Base-by-base conservation (phyloP, 2,113 vertebrate genomes). In the Pituophis catenifer region DNA sequence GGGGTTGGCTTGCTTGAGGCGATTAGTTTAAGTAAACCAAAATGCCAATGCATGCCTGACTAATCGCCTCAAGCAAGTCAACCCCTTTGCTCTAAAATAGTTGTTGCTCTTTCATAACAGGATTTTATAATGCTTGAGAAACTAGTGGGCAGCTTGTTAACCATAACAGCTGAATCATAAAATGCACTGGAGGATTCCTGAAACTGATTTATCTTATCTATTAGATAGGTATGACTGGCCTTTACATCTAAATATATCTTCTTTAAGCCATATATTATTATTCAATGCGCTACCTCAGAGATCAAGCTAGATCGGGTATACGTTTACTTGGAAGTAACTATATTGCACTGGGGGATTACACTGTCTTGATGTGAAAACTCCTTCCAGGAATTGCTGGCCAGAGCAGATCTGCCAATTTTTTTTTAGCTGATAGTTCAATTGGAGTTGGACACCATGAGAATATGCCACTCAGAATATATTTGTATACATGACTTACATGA, bases 11-110 rank as follows among this genome's bases (percentile, higher is more conserved):
- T 48, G 44, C 44, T 48, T 48, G 44, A 48, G 44, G 44, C 44
- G 44, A 48, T 48, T 48, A 48, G 44, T 48, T 48, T 48, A 48
- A 0, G 3, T 93, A 95, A 93, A 97, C 54, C 89, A 95, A 97
- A 97, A 96, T 95, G 75, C 24, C 8, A 55, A 86, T 15, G 26
- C 13, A 10, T 29, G n/a, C 93, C 94, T 96, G 95, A 96, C 96
- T 97, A 95, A 96, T 97, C 94, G 95, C n/a, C 13, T 86, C 19
- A 33, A 96, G 89, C 96, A 89, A 92, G 88, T 85, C 96, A 95
- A 93, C 91, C 86, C 55, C 93, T 93, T 90, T 91, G 94, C 88
- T 85, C 94, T 92, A 89, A 17, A 92, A 91, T 0, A 94, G 93
- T 0, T 92, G 70, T 93, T 93, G 90, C 94, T 52, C 62, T 91